Conservation (phyloP, 2,888 invertebrate genomes). For the Suillia variegata region DNA sequence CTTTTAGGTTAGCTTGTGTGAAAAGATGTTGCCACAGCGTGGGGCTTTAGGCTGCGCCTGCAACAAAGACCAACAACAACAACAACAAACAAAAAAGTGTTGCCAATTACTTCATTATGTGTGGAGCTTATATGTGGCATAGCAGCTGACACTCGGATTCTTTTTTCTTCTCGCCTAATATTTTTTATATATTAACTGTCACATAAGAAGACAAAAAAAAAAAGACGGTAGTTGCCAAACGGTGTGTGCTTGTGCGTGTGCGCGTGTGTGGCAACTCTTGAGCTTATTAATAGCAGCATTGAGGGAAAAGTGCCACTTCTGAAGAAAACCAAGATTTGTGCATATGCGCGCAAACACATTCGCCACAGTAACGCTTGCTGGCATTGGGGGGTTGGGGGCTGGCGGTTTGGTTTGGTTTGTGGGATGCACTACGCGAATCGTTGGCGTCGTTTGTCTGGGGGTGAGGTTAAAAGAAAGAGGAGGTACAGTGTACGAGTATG, state of each 20-base stretch:
- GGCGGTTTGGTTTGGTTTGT: not conserved
- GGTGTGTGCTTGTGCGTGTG: not conserved
- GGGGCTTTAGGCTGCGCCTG: not conserved
- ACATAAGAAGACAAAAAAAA: no score
- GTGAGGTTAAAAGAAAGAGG: no score
- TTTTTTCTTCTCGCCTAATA: not conserved
- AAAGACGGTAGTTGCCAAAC: no score
- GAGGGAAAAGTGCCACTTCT: constrained; percentile 6
- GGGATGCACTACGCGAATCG: no score
- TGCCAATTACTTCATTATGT: constrained; percentile 53
- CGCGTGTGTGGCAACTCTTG: not conserved
- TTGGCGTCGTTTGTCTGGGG: no score
- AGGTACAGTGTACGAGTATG: no score
- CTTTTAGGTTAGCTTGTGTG: constrained; percentile 46
- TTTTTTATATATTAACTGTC: no score
- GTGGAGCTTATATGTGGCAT: constrained; percentile 15
- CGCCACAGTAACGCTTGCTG: no score
- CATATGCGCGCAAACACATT: no score
- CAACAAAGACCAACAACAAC: not conserved
- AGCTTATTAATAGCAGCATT: constrained; percentile 6
- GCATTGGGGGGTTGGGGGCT: not conserved
- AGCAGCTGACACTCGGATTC: constrained; percentile 1
- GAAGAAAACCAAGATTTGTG: constrained; percentile 1
- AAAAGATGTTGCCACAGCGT: constrained; percentile 43
- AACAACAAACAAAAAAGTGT: constrained; percentile 36